Base-by-base conservation (phyloP, 2,888 invertebrate genomes). In the Campoplex capitator region DNA sequence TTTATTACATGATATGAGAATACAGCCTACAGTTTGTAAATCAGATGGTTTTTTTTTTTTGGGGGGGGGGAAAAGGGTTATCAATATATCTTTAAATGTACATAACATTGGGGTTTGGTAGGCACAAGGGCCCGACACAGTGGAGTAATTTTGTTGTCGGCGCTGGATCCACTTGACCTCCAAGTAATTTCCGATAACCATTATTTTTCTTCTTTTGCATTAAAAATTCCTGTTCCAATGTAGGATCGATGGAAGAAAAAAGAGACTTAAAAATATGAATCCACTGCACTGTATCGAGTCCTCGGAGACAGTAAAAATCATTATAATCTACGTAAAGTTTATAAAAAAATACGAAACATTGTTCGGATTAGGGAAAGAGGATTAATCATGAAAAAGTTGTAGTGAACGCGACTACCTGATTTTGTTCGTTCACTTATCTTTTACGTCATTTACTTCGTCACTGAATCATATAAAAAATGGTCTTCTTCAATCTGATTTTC, bases 1-100 rank as follows among this genome's bases (percentile, higher is more conserved):
- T 93, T 94, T 93, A 93, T 93, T 93, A 93, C 92, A 92, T 90
- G 90, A 90, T 93, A 92, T 93, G 92, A 93, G 92, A 93, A 92
- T 93, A 93, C 93, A 93, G 92, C 90, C 93, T 93, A 93, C 92
- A 92, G 92, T 91, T 93, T 90, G 92, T 93, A 92, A 92, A 92
- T 92, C 91, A 92, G 75, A 58, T 23, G 42, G 82, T 54, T 45
- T 48, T 48, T 0, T 38, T 38, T 38, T n/a, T n/a, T n/a, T n/a
- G n/a, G n/a, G n/a, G 23, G 23, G 58, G 23, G 13, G 11, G 54
- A 35, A 7, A 18, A 56, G 90, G 91, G 91, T 91, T 93, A 92
- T 92, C 90, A 89, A 92, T 93, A 92, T 93, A 92, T 90, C 92
- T 93, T 93, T 93, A 92, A 93, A 92, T 93, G 92, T 92, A 93